A percentile compares a stretch with the other conserved stretches of the same genome.
phyloP scores from a whole-genome alignment of 2,113 vertebrate genomes.

The Diadophis punctatus region DNA sequence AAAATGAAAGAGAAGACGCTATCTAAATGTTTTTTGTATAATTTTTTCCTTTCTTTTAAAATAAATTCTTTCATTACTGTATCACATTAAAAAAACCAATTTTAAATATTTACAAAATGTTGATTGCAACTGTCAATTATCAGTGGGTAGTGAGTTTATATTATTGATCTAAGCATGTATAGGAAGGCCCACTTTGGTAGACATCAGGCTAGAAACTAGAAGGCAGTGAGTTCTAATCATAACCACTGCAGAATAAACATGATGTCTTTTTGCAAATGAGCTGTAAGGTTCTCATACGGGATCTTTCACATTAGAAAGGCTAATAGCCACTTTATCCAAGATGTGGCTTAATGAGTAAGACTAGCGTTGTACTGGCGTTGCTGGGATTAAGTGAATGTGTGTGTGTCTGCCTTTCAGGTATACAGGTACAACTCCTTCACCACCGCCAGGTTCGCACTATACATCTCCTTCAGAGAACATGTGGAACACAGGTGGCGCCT shows the following conservation, averaged over 20 bases:
- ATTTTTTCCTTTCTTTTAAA: background rate
- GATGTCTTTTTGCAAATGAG: background rate
- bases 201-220: background rate
- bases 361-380: background rate
- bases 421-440: slow-evolving; percentile 84
- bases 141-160: background rate
- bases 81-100: background rate
- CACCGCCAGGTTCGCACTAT: slow-evolving; percentile 91
- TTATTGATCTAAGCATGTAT: background rate
- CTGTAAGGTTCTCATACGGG: background rate
- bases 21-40: background rate
- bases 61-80: background rate
- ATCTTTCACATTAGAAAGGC: background rate
- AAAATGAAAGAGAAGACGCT: background rate
- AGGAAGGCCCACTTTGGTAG: background rate
- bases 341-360: background rate
- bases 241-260: background rate
- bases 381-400: background rate
- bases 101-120: background rate
- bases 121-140: background rate
- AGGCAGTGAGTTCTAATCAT: background rate
- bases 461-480: slow-evolving; percentile 90
- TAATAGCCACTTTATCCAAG: background rate
- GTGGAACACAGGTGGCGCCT: slow-evolving; percentile 86
- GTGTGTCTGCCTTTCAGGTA: slow-evolving; percentile 71